Percentiles rank a stretch among this genome's conserved stretches.
Conservation (phyloP, 1,140 invertebrate species). For the Acromyrmex echinatior region DNA sequence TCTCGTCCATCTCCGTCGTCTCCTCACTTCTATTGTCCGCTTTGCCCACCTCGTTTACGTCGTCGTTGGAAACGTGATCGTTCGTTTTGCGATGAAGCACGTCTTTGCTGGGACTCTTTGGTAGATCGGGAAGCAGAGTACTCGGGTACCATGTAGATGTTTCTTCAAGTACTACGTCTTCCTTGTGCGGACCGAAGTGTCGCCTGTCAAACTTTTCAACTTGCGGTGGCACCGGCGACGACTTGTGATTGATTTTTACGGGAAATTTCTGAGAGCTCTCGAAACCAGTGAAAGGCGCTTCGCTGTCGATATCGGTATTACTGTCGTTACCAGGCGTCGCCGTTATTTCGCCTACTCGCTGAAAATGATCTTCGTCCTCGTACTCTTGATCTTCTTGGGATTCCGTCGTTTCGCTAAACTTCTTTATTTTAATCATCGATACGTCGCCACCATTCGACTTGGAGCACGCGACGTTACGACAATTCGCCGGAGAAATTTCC, state of each 20-base stretch:
- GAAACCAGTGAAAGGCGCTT: constrained; percentile 80
- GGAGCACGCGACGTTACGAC: constrained; percentile 1
- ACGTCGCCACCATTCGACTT: background rate
- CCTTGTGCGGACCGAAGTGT: constrained; percentile 80
- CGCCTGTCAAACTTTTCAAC: constrained; percentile 82
- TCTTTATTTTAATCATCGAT: constrained; percentile 4
- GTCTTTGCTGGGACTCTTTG: constrained; percentile 78
- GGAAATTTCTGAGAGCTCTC: constrained; percentile 81
- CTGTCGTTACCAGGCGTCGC: constrained; percentile 39
- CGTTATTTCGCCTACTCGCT: background rate
- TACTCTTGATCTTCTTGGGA: constrained; percentile 1
- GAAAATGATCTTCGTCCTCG: background rate
- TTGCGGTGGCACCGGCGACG: constrained; percentile 65
- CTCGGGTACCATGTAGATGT: constrained; percentile 10
- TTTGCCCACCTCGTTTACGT: constrained; percentile 32
- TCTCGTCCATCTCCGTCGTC: constrained; percentile 52
- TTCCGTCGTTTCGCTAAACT: constrained; percentile 2
- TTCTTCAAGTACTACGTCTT: constrained; percentile 66
- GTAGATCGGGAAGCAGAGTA: constrained; percentile 71
- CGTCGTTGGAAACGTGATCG: constrained; percentile 5
- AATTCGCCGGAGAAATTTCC: background rate
- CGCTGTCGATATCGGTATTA: constrained; percentile 41
- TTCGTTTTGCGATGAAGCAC: constrained; percentile 71
- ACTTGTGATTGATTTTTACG: constrained; percentile 79
- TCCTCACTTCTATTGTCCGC: constrained; percentile 46